Base-by-base conservation (phyloP, 2,888 invertebrate species). In the Bombylius discolor region DNA sequence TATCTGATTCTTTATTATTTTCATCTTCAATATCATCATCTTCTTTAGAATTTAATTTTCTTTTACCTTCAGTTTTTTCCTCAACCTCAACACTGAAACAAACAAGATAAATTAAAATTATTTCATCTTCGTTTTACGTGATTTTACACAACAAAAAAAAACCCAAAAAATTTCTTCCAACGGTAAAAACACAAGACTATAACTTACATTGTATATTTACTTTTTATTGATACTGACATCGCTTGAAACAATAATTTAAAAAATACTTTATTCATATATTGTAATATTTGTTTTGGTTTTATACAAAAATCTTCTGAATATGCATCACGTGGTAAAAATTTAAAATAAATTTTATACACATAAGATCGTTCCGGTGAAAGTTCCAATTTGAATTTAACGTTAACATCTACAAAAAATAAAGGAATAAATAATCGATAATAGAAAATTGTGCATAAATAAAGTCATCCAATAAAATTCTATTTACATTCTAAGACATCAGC, bases 281-380 rank as follows among this genome's bases (percentile, higher is more conserved):
- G 78, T 34, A 94, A 73, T 33, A 92, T 79, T 52, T 80, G 74
- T 47, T 78, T 74, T 0, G 92, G 89, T 52, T 80, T 84, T 4
- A 92, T 80, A 52, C 79, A 76, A 63, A 84, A 89, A 52, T 86
- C 81, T 4, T 81, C 78, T 64, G 84, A 83, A 68, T 95, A 95
- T 42, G 81, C 81, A 32, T 81, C 76, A 47, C 83, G 75, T 0
- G 89, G 87, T 54, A 95, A 75, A 68, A 91, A 92, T 34, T 80
- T 72, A 62, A 94, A 84, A 9, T 76, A 79, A 62, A 95, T 70
- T 0, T 78, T 80, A 61, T 88, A 89, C 51, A 79, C 76, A 59
- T 88, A 73, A 53, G 77, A 76, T 54, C 83, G 77, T 4, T 75
- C 66, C 0, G 84, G 82, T 0, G 64, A 61, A 1, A 81, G 70